Evolutionary conservation across 1,140 invertebrate species (phyloP), one percentile per base, ranked within the genome.

Genomic region (Diachasmimorpha longicaudata): DNA sequence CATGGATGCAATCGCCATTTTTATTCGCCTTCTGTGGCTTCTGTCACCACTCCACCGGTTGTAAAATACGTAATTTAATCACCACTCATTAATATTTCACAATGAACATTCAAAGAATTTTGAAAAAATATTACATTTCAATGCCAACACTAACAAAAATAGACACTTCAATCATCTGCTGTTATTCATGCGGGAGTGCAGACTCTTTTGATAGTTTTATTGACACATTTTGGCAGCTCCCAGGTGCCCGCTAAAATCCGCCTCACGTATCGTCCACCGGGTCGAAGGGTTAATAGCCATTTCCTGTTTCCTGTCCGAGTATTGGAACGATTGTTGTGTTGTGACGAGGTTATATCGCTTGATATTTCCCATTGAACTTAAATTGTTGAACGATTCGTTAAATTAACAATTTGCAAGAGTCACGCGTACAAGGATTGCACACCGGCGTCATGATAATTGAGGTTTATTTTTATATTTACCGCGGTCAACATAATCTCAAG

Each of bases 271-370:
- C 21, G 16, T 63, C 6, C 19, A 63, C 23, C 58, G 23, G 58
- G 58, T 63, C 58, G 23, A 63, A 25, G 58, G 58, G 58, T 63
- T 63, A 63, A 63, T 63, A 8, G 58, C 58, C 23, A 63, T 13
- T 63, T 63, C 58, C 58, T 63, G 58, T 63, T 63, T 63, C 58
- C 58, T 63, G 58, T 63, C 58, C 58, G 58, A 23, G 14, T 63
- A 63, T 52, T 52, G 16, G 48, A 16, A 16, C 58, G 23, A 25
- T 25, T 16, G 19, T 0, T 25, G 19, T 63, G 58, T 63, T 52
- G n/a, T 10, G 48, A 4, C 23, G 58, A 63, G 21, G 58, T 63
- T 23, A 63, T 63, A 63, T 63, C 58, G 58, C 21, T 16, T 23
- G 19, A 63, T 25, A 63, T 63, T 46, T 58, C 52, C 6, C 52